Evolutionary conservation across 2,888 invertebrate species (phyloP).

Genomic region (Platypus cylindrus): DNA sequence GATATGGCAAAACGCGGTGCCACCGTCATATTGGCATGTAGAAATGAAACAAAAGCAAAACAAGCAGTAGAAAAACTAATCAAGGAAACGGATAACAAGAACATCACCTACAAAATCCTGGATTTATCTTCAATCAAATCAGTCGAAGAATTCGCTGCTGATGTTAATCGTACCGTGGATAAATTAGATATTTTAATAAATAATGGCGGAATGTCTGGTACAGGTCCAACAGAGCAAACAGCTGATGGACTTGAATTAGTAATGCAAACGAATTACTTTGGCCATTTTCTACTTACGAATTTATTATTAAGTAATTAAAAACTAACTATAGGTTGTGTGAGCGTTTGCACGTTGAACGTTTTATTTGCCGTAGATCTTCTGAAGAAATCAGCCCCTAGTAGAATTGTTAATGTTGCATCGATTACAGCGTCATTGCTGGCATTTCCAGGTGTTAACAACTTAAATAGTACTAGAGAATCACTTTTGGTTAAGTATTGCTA

Average conservation of each 20-base stretch:
- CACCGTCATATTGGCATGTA: constrained; percentile 41
- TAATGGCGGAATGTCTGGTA: constrained; percentile 43
- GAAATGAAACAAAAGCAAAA: constrained; percentile 26
- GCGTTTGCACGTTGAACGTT: too few relatives aligned
- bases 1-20: constrained; percentile 39
- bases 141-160: constrained; percentile 46
- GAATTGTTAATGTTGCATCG: constrained; percentile 4
- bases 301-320: constrained; percentile 39
- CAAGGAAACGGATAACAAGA: constrained; percentile 26
- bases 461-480: background rate
- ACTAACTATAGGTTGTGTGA: too few relatives aligned
- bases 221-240: constrained; percentile 36
- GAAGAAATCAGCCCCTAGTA: constrained; percentile 4
- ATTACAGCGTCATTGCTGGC: background rate
- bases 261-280: constrained; percentile 58
- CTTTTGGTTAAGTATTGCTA: constrained; percentile 3
- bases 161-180: constrained; percentile 39
- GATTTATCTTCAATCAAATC: constrained; percentile 43
- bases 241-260: constrained; percentile 50
- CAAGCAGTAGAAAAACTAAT: constrained; percentile 25
- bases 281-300: constrained; percentile 56
- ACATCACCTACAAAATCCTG: constrained; percentile 34
- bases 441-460: background rate
- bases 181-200: constrained; percentile 48
- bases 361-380: constrained; percentile 2